These are phyloP conservation scores for Ceryle rudis DNA, from an alignment of 2,797 vertebrate species.

Conservation along the genomic window DNA sequence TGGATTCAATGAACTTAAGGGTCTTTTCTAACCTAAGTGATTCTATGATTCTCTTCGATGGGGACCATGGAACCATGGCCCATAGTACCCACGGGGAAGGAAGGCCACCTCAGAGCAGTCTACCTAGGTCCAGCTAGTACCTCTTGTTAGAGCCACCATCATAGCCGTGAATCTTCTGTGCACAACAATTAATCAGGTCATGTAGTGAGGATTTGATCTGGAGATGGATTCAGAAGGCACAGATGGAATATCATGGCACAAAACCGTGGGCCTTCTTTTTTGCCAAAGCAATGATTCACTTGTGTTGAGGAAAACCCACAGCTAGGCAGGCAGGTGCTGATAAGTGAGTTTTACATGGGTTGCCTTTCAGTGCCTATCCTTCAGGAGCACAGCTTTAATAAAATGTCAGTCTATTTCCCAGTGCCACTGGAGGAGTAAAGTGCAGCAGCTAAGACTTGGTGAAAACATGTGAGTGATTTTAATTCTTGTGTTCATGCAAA, in stretches of 20 bases:
- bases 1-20: background rate
- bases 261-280: background rate
- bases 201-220: background rate
- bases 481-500: background rate
- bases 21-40: background rate
- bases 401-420: background rate
- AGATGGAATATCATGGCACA: background rate
- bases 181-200: background rate
- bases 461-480: background rate
- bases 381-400: background rate
- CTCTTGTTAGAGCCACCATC: background rate
- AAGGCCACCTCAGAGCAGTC: background rate
- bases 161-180: background rate
- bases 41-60: background rate
- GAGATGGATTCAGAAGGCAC: background rate
- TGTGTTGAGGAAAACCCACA: fast-evolving
- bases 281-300: background rate
- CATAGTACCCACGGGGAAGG: background rate
- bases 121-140: background rate
- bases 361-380: background rate
- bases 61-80: background rate
- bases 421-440: background rate
- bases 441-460: background rate
- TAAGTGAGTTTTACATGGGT: fast-evolving
- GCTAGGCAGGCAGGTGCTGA: background rate